phyloP scores from a whole-genome alignment of 2,797 vertebrate species.

The Hephaestus fuliginosus region DNA sequence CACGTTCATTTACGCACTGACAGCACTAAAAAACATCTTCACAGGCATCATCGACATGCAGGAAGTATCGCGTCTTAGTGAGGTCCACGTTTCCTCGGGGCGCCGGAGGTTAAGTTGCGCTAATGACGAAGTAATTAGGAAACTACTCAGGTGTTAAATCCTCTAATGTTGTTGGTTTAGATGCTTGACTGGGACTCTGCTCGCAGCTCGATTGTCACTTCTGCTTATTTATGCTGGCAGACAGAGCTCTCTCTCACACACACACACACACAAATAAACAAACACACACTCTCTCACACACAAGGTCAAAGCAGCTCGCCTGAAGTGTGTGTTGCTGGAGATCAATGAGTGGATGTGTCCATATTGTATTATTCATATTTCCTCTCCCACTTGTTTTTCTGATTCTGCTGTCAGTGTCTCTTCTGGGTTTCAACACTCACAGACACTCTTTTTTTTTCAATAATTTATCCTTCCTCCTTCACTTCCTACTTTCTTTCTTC shows the following conservation, averaged over 20 bases:
- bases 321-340: slow-evolving; percentile 35
- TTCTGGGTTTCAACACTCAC: slow-evolving; percentile 11
- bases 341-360: slow-evolving; percentile 56
- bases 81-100: slow-evolving; percentile 12
- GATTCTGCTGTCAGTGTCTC: slow-evolving; percentile 28
- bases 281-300: slow-evolving; percentile 19
- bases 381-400: slow-evolving; percentile 9
- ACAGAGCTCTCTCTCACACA: slow-evolving; percentile 5
- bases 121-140: slow-evolving; percentile 72
- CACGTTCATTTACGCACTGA: neutral
- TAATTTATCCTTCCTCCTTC: slow-evolving; percentile 23
- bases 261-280: neutral
- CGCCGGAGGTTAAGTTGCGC: slow-evolving; percentile 49
- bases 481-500: neutral
- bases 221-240: slow-evolving; percentile 43
- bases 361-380: slow-evolving; percentile 53
- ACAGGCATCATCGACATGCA: neutral
- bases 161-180: slow-evolving; percentile 61
- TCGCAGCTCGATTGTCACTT: slow-evolving; percentile 37
- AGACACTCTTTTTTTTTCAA: slow-evolving; percentile 5
- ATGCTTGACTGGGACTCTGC: slow-evolving; percentile 35
- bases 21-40: neutral
- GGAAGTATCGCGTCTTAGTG: neutral
- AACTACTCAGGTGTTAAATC: slow-evolving; percentile 65
- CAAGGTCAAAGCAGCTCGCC: slow-evolving; percentile 21